Evolutionary conservation across 1,140 invertebrate genomes (phyloP).

Genomic region (Plutomurus gul): DNA sequence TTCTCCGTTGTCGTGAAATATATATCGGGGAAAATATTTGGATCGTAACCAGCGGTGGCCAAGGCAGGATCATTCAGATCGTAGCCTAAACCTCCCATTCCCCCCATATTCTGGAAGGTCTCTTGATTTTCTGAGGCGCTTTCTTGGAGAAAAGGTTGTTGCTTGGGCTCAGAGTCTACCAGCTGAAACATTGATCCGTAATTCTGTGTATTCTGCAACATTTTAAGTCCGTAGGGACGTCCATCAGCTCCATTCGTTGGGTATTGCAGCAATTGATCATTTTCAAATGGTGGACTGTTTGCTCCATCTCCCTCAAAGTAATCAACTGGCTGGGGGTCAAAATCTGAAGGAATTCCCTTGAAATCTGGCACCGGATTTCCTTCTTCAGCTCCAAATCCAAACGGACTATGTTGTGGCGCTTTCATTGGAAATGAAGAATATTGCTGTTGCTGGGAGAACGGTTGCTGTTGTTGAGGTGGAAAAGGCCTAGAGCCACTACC

Average conservation of each 20-base stretch:
- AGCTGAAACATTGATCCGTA: slow-evolving; percentile 43
- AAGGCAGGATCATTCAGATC: background rate
- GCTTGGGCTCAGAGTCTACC: slow-evolving; percentile 25
- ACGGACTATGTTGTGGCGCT: background rate
- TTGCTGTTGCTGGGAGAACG: background rate
- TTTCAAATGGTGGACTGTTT: background rate
- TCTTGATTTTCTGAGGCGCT: background rate
- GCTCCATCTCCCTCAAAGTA: background rate
- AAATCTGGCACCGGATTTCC: slow-evolving; percentile 13
- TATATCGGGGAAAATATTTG: slow-evolving; percentile 53
- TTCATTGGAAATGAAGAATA: background rate
- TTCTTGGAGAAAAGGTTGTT: background rate
- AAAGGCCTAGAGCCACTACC: background rate
- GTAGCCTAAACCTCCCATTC: background rate
- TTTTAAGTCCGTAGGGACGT: slow-evolving; percentile 43
- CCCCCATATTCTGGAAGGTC: background rate
- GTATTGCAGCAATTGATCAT: background rate
- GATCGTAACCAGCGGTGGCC: slow-evolving; percentile 44
- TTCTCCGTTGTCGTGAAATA: slow-evolving; percentile 52
- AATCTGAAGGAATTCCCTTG: background rate
- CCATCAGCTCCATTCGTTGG: background rate
- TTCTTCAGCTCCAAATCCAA: background rate
- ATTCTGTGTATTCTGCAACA: slow-evolving; percentile 45
- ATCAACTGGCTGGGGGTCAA: background rate
- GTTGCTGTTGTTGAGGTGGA: background rate